These are phyloP conservation scores for Paragorgia papillata DNA, from an alignment of 92 coral and sea anemone genomes.

Conservation along the genomic window DNA sequence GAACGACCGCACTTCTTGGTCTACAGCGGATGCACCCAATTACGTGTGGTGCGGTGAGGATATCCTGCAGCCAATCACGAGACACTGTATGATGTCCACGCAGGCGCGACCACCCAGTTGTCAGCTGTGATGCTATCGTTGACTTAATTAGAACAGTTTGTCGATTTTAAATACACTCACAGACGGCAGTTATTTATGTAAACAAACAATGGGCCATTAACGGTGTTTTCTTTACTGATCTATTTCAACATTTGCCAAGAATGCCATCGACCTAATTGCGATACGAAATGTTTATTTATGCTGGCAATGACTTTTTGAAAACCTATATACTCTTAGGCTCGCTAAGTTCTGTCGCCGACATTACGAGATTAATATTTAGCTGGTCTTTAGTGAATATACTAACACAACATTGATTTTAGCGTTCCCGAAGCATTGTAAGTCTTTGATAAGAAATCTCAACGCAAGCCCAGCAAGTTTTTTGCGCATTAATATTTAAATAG, in stretches of 20 bases:
- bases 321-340: too few species aligned
- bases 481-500: too few species aligned
- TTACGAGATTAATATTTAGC: too few species aligned
- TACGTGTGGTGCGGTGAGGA: not conserved
- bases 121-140: conserved; percentile 19
- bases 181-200: conserved; percentile 34
- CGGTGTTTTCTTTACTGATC: conserved; percentile 12
- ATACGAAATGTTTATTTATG: too few species aligned
- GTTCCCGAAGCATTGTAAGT: too few species aligned
- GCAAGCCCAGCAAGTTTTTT: too few species aligned
- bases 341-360: too few species aligned
- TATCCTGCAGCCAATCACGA: conserved; percentile 6
- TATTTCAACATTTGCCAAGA: conserved; percentile 10
- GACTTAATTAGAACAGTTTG: conserved; percentile 26
- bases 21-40: not conserved
- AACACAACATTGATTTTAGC: too few species aligned
- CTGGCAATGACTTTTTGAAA: too few species aligned
- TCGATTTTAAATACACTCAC: conserved; percentile 38
- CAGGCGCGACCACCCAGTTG: not conserved
- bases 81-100: not conserved
- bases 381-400: too few species aligned
- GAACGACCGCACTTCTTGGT: not conserved
- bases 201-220: conserved; percentile 26
- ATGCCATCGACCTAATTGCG: too few species aligned
- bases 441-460: too few species aligned